phyloP scores from a whole-genome alignment of 2,113 vertebrate species.

The Forbesichthys agassizii region DNA sequence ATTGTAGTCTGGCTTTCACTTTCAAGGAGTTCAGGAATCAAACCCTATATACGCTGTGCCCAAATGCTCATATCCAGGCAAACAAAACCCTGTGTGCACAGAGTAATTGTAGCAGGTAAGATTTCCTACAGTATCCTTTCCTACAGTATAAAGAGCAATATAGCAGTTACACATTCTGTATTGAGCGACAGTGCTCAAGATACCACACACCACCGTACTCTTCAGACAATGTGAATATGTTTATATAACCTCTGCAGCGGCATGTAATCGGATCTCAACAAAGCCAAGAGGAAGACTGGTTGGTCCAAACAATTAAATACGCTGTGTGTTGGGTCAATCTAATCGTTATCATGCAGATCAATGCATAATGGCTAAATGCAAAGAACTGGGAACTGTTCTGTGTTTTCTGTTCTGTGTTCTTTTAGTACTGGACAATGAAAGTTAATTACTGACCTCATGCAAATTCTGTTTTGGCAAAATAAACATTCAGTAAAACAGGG shows the following conservation, averaged over 20 bases:
- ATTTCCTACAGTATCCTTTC: no score
- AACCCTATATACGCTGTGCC: slow-evolving; percentile 44
- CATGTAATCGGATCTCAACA: slow-evolving; percentile 20
- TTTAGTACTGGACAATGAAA: not conserved
- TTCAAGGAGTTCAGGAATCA: slow-evolving; percentile 32
- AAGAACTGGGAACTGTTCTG: not conserved
- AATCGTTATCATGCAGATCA: slow-evolving; percentile 21
- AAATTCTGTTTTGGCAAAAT: slow-evolving; percentile 14
- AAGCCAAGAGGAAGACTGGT: slow-evolving; percentile 7
- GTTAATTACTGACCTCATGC: slow-evolving; percentile 20
- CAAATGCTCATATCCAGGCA: slow-evolving; percentile 11
- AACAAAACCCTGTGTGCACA: not conserved
- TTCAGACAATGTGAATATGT: slow-evolving; percentile 22
- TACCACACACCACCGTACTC: no score
- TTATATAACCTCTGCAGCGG: slow-evolving; percentile 43
- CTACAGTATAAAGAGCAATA: no score
- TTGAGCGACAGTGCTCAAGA: no score
- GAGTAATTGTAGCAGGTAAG: slow-evolving; percentile 8
- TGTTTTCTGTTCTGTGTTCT: slow-evolving; percentile 1
- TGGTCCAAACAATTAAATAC: slow-evolving; percentile 40
- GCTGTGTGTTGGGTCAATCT: slow-evolving; percentile 12
- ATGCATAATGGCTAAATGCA: slow-evolving; percentile 10
- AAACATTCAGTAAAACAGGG: slow-evolving; percentile 3
- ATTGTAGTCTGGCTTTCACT: slow-evolving; percentile 16
- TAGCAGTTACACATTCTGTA: no score